phyloP scores from a whole-genome alignment of 2,888 invertebrate species.

The Bombyx huttoni region DNA sequence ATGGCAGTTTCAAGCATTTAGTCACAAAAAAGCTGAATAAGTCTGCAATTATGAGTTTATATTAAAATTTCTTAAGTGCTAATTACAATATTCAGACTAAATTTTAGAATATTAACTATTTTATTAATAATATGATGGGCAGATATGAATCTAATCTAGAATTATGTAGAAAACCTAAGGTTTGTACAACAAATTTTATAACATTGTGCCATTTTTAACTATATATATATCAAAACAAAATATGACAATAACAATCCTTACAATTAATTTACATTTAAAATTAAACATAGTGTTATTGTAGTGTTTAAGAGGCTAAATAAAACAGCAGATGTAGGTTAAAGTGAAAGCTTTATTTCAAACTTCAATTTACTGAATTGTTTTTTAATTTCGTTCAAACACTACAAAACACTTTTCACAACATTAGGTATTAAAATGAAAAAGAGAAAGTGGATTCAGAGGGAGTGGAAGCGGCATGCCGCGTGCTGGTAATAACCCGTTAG shows the following conservation, averaged over 20 bases:
- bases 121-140: too few species aligned
- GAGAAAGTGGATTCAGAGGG: not conserved
- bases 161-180: too few species aligned
- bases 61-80: too few species aligned
- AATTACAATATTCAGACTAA: too few species aligned
- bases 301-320: not conserved
- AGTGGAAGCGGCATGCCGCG: constrained; percentile 43
- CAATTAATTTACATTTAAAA: not conserved
- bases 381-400: not conserved
- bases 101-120: too few species aligned
- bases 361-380: not conserved
- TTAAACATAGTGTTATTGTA: not conserved
- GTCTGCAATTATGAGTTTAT: too few species aligned
- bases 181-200: too few species aligned
- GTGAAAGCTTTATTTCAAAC: not conserved
- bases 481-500: constrained; percentile 67
- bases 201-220: too few species aligned
- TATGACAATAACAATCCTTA: not conserved
- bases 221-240: not conserved
- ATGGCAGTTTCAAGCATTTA: not conserved
- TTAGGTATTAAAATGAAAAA: not conserved
- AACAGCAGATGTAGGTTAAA: not conserved
- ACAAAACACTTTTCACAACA: not conserved
- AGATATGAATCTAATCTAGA: too few species aligned
- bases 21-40: too few species aligned